A percentile compares a stretch with the other conserved stretches of the same genome.
phyloP scores from a whole-genome alignment of 1,140 invertebrate genomes.

The Cydia strobilella region DNA sequence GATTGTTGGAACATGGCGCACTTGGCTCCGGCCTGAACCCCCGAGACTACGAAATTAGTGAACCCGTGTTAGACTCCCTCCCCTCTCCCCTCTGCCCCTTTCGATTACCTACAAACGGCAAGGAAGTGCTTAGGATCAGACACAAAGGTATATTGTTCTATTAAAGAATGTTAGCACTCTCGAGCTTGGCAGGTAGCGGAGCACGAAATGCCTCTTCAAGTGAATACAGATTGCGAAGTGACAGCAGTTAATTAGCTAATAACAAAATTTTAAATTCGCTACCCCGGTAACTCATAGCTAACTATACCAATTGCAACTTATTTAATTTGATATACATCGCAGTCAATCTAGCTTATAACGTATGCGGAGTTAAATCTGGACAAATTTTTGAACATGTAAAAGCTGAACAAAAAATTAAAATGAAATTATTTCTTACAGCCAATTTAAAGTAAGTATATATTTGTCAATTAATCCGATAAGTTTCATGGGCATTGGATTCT shows the following conservation, averaged over 20 bases:
- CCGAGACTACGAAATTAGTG: constrained; percentile 62
- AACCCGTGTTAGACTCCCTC: constrained; percentile 44
- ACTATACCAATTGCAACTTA: no score
- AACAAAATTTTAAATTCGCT: neutral
- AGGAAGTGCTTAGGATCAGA: constrained; percentile 29
- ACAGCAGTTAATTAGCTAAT: neutral
- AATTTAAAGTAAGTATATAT: no score
- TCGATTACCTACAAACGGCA: constrained; percentile 32
- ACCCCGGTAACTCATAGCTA: no score
- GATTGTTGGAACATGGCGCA: constrained; percentile 52
- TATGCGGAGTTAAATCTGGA: no score
- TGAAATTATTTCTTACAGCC: no score
- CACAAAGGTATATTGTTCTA: constrained; percentile 30
- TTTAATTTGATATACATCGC: no score
- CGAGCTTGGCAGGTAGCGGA: constrained; percentile 8
- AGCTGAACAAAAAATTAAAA: no score
- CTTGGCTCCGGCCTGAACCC: constrained; percentile 41
- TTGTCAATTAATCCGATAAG: no score
- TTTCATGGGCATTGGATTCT: no score
- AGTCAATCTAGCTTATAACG: no score
- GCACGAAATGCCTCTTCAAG: constrained; percentile 8
- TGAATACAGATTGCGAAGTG: constrained; percentile 5
- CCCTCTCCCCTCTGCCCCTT: constrained; percentile 34
- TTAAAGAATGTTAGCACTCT: constrained; percentile 18
- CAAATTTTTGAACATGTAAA: no score